Evolutionary conservation across 2,888 invertebrate species (phyloP).

Genomic region (Rhagonycha fulva): DNA sequence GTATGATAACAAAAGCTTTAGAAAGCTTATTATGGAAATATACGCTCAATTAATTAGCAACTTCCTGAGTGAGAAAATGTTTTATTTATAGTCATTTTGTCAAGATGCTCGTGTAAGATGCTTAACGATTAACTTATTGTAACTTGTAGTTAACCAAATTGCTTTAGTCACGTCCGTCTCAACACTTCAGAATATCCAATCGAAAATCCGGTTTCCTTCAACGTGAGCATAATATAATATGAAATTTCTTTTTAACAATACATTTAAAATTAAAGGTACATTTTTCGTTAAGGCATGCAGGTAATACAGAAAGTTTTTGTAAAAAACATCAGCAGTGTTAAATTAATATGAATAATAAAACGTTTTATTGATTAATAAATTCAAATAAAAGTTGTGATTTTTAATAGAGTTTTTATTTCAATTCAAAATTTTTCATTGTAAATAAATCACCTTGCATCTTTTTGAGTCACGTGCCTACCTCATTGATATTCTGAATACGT

Average conservation of each 20-base stretch:
- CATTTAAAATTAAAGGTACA: not conserved
- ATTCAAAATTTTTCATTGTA: not conserved
- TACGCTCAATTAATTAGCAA: constrained; percentile 11
- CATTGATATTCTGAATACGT: not conserved
- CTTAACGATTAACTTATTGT: constrained; percentile 13
- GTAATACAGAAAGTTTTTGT: not conserved
- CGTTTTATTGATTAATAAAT: not conserved
- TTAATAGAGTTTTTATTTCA: not conserved
- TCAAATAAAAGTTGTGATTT: not conserved
- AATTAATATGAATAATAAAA: not conserved
- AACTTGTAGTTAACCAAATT: constrained; percentile 16
- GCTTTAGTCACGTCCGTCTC: constrained; percentile 15
- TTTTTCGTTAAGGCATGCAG: not conserved
- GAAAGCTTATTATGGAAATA: not conserved
- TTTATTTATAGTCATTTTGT: constrained; percentile 10
- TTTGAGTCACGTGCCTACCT: not conserved
- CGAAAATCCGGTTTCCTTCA: constrained; percentile 2
- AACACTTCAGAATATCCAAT: constrained; percentile 14
- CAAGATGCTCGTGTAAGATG: constrained; percentile 5
- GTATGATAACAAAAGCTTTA: not conserved
- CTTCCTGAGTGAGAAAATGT: constrained; percentile 11
- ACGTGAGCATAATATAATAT: constrained; percentile 12
- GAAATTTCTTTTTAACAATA: not conserved
- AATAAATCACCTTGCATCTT: not conserved
- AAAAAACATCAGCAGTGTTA: not conserved